Evolutionary conservation across 2,113 vertebrate genomes (phyloP), one percentile per base, ranked within the genome.

Genomic region (Rhegmatorhina hoffmannsi): DNA sequence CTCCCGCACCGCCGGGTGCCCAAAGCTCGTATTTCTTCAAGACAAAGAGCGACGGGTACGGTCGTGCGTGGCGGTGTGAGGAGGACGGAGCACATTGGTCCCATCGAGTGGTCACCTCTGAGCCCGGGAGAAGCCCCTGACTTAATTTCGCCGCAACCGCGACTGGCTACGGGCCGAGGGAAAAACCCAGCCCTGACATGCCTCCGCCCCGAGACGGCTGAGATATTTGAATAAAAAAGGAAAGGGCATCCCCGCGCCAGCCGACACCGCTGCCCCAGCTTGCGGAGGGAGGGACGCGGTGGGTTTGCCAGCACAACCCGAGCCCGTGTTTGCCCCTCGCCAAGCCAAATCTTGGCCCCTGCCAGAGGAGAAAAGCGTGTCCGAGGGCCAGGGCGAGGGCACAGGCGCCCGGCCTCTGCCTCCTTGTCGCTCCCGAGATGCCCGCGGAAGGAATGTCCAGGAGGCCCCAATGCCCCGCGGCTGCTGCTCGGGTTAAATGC

Each of bases 251-350:
- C 38, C 70, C 24, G 7, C 14, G 5, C n/a, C 75, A 55, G 38
- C 21, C 50, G 5, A 47, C 56, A 74, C 38, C 18, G 12, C 46
- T 83, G 55, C 11, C 60, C 11, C 49, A 15, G 46, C 38, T 78
- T 78, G 64, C 9, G 5, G 43, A n/a, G 50, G 1, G 7, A 12
- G 13, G 4, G 4, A 28, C 5, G 7, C 21, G 18, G 29, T 1
- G 11, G 26, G 29, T 47, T 78, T 78, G 40, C 7, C 60, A 69
- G 64, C 13, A 20, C 31, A 59, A 20, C n/a, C 59, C 7, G 1
- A 17, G 19, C 17, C 8, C 2, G 2, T 17, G 19, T 56, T 60
- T 84, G 25, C 4, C 17, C 6, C 13, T 3, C 28, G 14, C 10
- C 26, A 9, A 53, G 8, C 28, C 52, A 59, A 83, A 83, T 3